Conservation (phyloP, 2,113 vertebrate genomes). For the Hippopotamus amphibius region DNA sequence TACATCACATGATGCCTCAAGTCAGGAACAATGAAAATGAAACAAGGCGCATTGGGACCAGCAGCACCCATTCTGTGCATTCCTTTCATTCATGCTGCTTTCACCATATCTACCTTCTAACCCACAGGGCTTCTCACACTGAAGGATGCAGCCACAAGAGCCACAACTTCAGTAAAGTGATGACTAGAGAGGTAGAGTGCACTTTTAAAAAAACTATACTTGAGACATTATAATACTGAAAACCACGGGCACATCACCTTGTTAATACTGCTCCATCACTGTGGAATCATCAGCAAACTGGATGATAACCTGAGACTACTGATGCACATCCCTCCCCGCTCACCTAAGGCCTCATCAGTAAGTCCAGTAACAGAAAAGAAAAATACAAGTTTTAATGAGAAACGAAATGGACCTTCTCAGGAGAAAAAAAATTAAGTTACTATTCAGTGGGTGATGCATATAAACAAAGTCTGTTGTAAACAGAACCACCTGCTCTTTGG, state of each 20-base stretch:
- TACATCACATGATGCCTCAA: not conserved
- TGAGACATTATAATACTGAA: not conserved
- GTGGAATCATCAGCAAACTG: not conserved
- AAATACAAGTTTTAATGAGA: not conserved
- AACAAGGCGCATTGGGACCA: not conserved
- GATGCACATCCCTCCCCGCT: not conserved
- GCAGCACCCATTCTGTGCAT: too few relatives aligned
- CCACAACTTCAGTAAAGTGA: not conserved
- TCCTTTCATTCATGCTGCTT: not conserved
- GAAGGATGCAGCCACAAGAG: not conserved
- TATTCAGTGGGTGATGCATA: not conserved
- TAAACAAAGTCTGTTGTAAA: not conserved
- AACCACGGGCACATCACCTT: not conserved
- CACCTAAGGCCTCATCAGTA: not conserved
- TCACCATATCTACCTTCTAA: not conserved
- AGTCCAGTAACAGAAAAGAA: not conserved
- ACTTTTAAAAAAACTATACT: not conserved
- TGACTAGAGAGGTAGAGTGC: not conserved
- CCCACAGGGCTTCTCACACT: not conserved
- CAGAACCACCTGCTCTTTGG: not conserved
- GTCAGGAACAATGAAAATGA: not conserved
- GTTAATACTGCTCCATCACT: not conserved
- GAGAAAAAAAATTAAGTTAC: not conserved
- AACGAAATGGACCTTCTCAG: not conserved
- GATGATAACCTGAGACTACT: not conserved